Evolutionary conservation across 1,140 invertebrate species (phyloP), one percentile per base, ranked within the genome.

Genomic region (Ceratosolen solmsi): DNA sequence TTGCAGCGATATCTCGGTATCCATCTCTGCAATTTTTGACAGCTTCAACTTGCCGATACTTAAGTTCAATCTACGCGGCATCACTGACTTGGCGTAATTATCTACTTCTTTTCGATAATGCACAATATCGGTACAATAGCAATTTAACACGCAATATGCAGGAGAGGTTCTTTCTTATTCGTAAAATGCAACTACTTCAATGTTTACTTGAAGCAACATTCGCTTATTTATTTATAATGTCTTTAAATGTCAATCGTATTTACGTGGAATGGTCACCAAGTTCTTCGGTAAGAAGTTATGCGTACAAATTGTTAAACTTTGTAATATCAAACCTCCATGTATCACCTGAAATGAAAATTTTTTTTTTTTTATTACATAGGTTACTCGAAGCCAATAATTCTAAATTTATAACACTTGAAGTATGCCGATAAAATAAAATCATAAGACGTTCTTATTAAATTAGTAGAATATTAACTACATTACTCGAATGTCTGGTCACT

Each of bases 241-340:
- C 9, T 38, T 68, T n/a, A 15, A 8, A 5, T 38, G 30, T n/a
- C 8, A 38, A 68, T 38, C 17, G 33, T 38, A 68, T 38, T 68
- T 0, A 38, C 33, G 20, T 36, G 17, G 27, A 68, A 38, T 22
- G 17, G 8, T 54, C 51, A 54, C 51, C 15, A 36, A 65, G 3
- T 4, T 36, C 60, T 65, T 65, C 15, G 51, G 20, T 54, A 36
- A 33, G 25, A 65, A 36, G 17, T 17, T 9, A 2, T 49, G 25
- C n/a, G 20, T 70, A 71, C 63, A 70, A 58, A 79, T 79, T 25
- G n/a, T 65, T 27, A 54, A 38, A 41, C 54, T 80, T 80, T 80
- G 68, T 73, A 72, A 15, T 30, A 30, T 80, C n/a, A 25, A 72
- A n/a, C 33, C 51, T 60, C n/a, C 13, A 54, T 71, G n/a, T 25